A percentile compares a stretch with the other conserved stretches of the same genome.
phyloP scores from a whole-genome alignment of 1,140 invertebrate genomes.

The Aphelinus atriplicis region DNA sequence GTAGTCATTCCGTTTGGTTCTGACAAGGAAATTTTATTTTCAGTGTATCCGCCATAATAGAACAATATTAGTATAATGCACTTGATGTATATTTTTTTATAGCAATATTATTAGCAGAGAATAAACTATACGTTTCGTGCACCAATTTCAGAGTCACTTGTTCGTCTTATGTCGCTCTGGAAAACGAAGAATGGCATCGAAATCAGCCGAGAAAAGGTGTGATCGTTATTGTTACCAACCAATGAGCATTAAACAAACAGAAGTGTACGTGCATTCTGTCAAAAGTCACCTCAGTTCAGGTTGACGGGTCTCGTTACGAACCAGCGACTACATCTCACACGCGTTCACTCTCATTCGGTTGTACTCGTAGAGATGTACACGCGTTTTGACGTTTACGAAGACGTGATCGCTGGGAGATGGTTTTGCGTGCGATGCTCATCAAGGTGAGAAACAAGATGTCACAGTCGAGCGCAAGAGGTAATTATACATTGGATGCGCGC shows the following conservation, averaged over 20 bases:
- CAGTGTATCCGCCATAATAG: too few species aligned
- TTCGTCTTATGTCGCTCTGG: too few species aligned
- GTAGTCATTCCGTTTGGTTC: too few species aligned
- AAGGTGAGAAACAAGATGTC: conserved; percentile 58
- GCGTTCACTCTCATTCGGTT: background rate
- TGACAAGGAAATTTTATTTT: too few species aligned
- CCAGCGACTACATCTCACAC: background rate
- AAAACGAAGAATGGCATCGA: conserved; percentile 16
- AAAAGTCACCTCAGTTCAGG: conserved; percentile 4
- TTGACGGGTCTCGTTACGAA: background rate
- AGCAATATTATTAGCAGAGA: too few species aligned
- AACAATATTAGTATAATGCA: too few species aligned
- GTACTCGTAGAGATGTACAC: background rate
- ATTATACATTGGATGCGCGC: conserved; percentile 51
- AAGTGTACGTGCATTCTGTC: background rate
- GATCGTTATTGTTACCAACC: background rate
- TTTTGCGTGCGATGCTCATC: conserved; percentile 43
- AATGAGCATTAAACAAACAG: background rate
- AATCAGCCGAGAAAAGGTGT: conserved; percentile 15
- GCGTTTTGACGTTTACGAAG: background rate
- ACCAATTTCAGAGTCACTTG: too few species aligned
- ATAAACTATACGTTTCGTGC: too few species aligned
- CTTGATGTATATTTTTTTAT: too few species aligned
- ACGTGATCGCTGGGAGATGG: background rate
- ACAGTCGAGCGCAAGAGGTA: conserved; percentile 54